Evolutionary conservation across 64 coral and sea anemone genomes (phyloP), one percentile per base, ranked within the genome.

Genomic region (Porites australiensis): DNA sequence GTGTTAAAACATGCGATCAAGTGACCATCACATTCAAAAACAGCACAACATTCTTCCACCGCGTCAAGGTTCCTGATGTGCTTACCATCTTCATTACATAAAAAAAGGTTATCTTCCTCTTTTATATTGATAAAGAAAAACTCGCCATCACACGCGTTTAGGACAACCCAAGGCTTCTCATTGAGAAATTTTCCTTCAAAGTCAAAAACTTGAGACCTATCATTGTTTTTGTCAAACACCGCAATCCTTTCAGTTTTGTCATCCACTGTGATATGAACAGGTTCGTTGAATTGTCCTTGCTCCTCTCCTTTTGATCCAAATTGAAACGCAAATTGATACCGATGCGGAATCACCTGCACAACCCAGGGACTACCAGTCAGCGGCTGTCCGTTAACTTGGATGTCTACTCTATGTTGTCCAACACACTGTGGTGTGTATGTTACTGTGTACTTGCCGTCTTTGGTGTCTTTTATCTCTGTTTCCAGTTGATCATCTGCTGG

Each of bases 321-420:
- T 37, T 37, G 27, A 37, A 37, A 37, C 27, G 27, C 27, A 37
- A 37, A 37, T 37, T 37, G 0, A 37, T 37, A 37, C 27, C 1
- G 27, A 37, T 37, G 27, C 27, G 27, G 27, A 37, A 37, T 37
- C 27, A 37, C 27, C 27, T 37, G 27, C 27, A 37, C 27, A 37
- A 72, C 8, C 20, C 69, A 2, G 1, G 69, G 21, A 46, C 69
- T 72, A 72, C 23, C 69, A 46, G 19, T 63, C 7, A 88, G 22
- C 54, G 66, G 67, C 58, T 88, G 64, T 13, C 86, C 70, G 58
- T 72, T 55, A 72, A 62, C 58, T 37, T 44, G 50, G 22, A 88
- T 72, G 9, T 46, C 21, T 14, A 74, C 27, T 45, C 27, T 37
- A 37, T 37, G 27, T 37, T 37, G 27, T 37, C 27, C 27, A 37